Evolutionary conservation across 1,140 invertebrate species (phyloP), one percentile per base, ranked within the genome.

Genomic region (Idris sp.): DNA sequence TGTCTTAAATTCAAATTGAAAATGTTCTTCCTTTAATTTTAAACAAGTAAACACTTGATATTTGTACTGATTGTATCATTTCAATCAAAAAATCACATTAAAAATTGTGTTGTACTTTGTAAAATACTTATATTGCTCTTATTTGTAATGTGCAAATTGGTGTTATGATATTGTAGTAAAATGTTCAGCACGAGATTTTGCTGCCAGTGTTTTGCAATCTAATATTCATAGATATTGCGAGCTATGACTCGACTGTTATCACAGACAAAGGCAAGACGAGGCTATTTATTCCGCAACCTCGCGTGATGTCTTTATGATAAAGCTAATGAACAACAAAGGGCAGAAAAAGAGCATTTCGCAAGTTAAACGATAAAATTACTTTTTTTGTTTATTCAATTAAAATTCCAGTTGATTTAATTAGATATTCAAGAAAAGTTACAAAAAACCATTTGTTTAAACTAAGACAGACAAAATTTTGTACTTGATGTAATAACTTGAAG

Each of bases 271-370:
- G 62, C 62, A 43, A 67, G 43, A 56, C 58, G 58, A 9, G 18
- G 28, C 11, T 54, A 19, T 36, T 35, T 65, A 38, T 54, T 56
- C 41, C 44, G 51, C 51, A 58, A 68, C 62, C 43, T 68, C 62
- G 62, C 62, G 51, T 68, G 62, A 68, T 68, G 62, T 68, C 62
- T 31, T 51, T 31, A 41, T 41, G 62, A 68, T 68, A 68, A 68
- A 68, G 51, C 16, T 40, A 44, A 41, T 38, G 31, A 48, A 49
- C 43, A 30, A 58, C 33, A 67, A 68, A 58, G 49, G 38, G 46
- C 46, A 53, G 46, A 51, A 49, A 71, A 53, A 54, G 67, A 53
- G 10, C 38, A 35, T 68, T 58, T 56, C 64, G 43, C 51, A 58
- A 56, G 41, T 49, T 49, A 8, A 10, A 40, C 44, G 65, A 56